Evolutionary conservation across 2,797 vertebrate genomes (phyloP), one percentile per base, ranked within the genome.

Genomic region (Rhinatrema bivittatum): DNA sequence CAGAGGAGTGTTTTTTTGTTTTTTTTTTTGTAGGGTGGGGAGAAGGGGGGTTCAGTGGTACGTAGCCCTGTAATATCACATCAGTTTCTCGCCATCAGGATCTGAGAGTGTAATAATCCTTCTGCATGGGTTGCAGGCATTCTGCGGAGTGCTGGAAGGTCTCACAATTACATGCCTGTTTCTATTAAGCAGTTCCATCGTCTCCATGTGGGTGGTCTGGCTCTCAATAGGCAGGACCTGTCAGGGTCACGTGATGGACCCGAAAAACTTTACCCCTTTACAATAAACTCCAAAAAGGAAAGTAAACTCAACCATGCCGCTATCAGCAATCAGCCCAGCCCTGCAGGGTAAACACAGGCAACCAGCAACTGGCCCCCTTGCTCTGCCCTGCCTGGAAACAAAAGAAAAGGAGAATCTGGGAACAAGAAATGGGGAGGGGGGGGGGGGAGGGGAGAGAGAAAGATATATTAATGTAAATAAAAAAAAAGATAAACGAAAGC

Each of bases 121-220:
- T 47, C 76, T 57, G n/a, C n/a, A n/a, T n/a, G 63, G 63, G 76
- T 73, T 59, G 74, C 77, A 68, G 71, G 72, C 83, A 79, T 79
- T 76, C 72, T 74, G 80, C 67, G 54, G 77, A 80, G 80, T 65
- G 77, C 79, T 67, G 74, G 70, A 76, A 81, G 71, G 64, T 62
- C 72, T 85, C 78, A 79, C 85, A 85, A 85, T 88, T 86, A 81
- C 85, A 73, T 69, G 85, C 76, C 80, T 87, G 86, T 82, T 87
- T 72, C 77, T 87, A 82, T 86, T 84, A 85, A 85, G 81, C 77
- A 79, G 76, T 70, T 79, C 76, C 83, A 83, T 84, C 79, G 72
- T 75, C 74, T 74, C 82, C 69, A 73, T 64, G 74, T 90, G 89
- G 89, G 89, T 91, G 89, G 88, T 89, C 88, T 75, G 67, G 57